Evolutionary conservation across 2,888 invertebrate species (phyloP).

Genomic region (Thymelicus acteon): DNA sequence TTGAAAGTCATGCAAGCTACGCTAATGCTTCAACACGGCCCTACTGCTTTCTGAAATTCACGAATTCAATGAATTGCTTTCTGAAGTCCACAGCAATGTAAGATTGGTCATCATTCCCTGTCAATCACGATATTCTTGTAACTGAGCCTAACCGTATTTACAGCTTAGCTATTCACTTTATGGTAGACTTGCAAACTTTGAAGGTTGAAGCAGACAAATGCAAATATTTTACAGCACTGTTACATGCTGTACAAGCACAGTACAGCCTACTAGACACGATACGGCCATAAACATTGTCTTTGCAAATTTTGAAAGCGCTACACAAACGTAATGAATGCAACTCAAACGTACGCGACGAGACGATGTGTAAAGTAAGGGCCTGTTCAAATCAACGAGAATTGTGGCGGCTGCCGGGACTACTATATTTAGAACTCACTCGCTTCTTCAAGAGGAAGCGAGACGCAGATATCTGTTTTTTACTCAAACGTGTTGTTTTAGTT

Average conservation of each 20-base stretch:
- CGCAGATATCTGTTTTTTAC: background rate
- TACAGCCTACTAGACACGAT: background rate
- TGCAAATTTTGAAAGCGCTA: constrained; percentile 32
- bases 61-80: too few species aligned
- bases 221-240: too few species aligned
- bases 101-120: too few species aligned
- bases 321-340: constrained; percentile 38
- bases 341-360: constrained; percentile 36
- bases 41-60: too few species aligned
- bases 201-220: too few species aligned
- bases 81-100: too few species aligned
- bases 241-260: background rate
- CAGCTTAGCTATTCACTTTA: too few species aligned
- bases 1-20: too few species aligned
- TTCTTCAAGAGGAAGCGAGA: constrained; percentile 20
- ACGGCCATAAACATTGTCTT: constrained; percentile 35
- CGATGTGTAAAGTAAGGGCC: constrained; percentile 29
- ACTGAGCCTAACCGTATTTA: too few species aligned
- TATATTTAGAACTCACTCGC: constrained; percentile 12
- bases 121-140: too few species aligned
- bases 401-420: background rate
- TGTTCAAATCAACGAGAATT: constrained; percentile 31
- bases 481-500: constrained; percentile 8
- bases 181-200: too few species aligned
- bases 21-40: too few species aligned